Evolutionary conservation across 2,113 vertebrate species (phyloP), one percentile per base, ranked within the genome.

Genomic region (Rhinoderma darwinii): DNA sequence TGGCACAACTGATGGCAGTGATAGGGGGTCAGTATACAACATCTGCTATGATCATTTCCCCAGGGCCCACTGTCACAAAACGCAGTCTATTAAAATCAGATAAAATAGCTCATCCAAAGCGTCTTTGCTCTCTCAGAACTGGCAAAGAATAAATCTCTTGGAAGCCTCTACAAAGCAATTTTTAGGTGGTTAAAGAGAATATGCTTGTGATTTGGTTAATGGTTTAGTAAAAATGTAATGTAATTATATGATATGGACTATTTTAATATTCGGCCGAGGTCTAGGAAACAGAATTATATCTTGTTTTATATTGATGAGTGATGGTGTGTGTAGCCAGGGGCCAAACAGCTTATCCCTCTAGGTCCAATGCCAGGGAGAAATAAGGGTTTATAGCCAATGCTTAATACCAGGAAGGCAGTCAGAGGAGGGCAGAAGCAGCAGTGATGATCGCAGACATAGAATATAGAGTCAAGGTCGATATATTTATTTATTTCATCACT

Each of bases 11-110:
- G 76, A 87, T 73, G 77, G 44, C 51, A 44, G 66, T 87, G 85
- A 87, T 87, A 86, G 47, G 72, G n/a, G 85, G 85, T 73, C 85
- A 82, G 85, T 56, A 87, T 87, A 80, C 37, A 82, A 87, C 85
- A 87, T 82, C 85, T 87, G 85, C 77, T 74, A 35, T 80, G 63
- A 44, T 35, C 72, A 54, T 30, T 73, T 56, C 85, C 85, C 85
- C n/a, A 32, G 77, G 68, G 85, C 41, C 25, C 50, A 14, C 50
- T 82, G 77, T 72, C 78, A 59, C 85, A 78, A 41, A 87, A 43
- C 68, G 73, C 66, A 87, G 85, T 81, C 85, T 87, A 81, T 73
- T 82, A 87, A 87, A 87, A 87, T 87, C 85, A 74, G 85, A 87
- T 82, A 74, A 86, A 87, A 82, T 78, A 47, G 50, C 63, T 82